A percentile compares a stretch with the other conserved stretches of the same genome.
These are phyloP conservation scores for Bilobella aurantiaca DNA, from an alignment of 1,140 invertebrate genomes.

Conservation along the genomic window DNA sequence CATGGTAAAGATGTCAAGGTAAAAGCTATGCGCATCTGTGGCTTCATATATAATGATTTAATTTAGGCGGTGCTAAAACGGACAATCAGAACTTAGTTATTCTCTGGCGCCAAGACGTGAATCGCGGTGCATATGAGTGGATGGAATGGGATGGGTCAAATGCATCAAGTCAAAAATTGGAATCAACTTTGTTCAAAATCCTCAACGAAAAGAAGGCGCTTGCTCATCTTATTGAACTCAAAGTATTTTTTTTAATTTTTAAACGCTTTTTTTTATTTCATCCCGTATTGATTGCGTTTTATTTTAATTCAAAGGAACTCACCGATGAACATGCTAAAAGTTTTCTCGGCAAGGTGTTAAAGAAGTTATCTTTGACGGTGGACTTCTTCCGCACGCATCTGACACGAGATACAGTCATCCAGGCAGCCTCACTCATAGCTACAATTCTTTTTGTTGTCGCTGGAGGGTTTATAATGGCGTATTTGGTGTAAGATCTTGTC, in stretches of 20 bases:
- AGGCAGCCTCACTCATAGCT: constrained; percentile 66
- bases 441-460: constrained; percentile 69
- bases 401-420: constrained; percentile 68
- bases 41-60: neutral
- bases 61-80: constrained; percentile 17
- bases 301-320: constrained; percentile 47
- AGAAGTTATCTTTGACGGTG: constrained; percentile 54
- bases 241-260: constrained; percentile 35
- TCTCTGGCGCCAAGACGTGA: constrained; percentile 74
- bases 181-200: constrained; percentile 58
- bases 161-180: constrained; percentile 55
- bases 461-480: constrained; percentile 77
- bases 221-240: constrained; percentile 41
- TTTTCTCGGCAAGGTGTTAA: constrained; percentile 58
- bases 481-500: constrained; percentile 58
- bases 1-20: constrained; percentile 42
- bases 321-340: constrained; percentile 63
- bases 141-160: constrained; percentile 58
- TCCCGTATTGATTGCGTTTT: no score
- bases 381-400: constrained; percentile 64
- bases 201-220: constrained; percentile 55
- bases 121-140: constrained; percentile 86
- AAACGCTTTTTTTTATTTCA: no score
- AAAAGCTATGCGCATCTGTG: constrained; percentile 7
- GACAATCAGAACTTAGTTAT: constrained; percentile 50